Percentiles rank a stretch among this genome's conserved stretches.
Conservation (phyloP, 2,797 vertebrate genomes). For the Galagoides demidoff region DNA sequence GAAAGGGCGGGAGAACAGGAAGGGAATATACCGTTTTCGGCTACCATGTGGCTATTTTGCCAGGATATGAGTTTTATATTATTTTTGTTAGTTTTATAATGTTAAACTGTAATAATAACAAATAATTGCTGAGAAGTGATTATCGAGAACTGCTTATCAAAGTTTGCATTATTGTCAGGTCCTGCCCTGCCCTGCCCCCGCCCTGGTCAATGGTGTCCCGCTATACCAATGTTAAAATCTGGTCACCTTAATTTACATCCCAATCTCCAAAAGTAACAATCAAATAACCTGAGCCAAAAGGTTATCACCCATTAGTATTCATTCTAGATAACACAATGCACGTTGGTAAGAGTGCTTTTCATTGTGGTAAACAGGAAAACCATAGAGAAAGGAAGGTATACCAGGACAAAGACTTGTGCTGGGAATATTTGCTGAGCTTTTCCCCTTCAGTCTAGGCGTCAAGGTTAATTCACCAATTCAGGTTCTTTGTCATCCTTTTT, state of each 20-base stretch:
- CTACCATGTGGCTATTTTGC: too few relatives aligned
- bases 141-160: too few relatives aligned
- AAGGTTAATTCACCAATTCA: neutral
- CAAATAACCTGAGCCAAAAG: neutral
- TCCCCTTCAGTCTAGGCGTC: neutral
- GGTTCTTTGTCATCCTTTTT: neutral
- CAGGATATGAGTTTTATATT: too few relatives aligned
- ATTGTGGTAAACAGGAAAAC: neutral
- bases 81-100: too few relatives aligned
- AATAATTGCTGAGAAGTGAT: too few relatives aligned
- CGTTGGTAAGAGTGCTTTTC: neutral
- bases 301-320: neutral
- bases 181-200: too few relatives aligned
- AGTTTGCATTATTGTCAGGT: too few relatives aligned
- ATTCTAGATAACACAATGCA: neutral
- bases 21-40: too few relatives aligned
- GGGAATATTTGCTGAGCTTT: neutral
- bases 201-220: too few relatives aligned
- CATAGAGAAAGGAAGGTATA: neutral
- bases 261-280: neutral
- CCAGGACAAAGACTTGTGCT: neutral
- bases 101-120: too few relatives aligned
- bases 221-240: too few relatives aligned
- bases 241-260: neutral
- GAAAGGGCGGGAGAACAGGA: too few relatives aligned